Conservation (phyloP, 2,888 invertebrate genomes). For the Scaptomyza parva region DNA sequence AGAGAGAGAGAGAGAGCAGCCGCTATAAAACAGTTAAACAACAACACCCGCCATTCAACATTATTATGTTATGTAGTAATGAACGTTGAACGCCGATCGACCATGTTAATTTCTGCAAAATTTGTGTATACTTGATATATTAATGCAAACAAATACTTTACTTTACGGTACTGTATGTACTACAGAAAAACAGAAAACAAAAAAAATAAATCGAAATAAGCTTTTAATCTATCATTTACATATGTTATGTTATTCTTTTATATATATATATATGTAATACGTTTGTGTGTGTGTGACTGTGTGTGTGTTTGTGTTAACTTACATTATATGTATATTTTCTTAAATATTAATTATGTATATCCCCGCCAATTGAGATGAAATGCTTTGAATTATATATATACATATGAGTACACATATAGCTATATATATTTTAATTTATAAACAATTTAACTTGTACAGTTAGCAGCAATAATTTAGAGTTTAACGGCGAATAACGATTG, state of each 20-base stretch:
- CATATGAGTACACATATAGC: not conserved
- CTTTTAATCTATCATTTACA: constrained; percentile 18
- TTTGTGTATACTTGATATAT: constrained; percentile 27
- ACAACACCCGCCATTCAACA: constrained; percentile 49
- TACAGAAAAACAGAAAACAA: not conserved
- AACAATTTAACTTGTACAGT: constrained; percentile 40
- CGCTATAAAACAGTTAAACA: constrained; percentile 14
- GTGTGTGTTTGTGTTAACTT: constrained; percentile 15
- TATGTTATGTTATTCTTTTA: constrained; percentile 23
- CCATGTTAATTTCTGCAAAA: constrained; percentile 23
- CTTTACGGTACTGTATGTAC: constrained; percentile 7
- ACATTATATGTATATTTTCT: constrained; percentile 5
- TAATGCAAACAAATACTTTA: not conserved
- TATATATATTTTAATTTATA: constrained; percentile 15
- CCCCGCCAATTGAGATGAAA: constrained; percentile 13
- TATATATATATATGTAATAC: constrained; percentile 1
- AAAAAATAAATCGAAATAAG: constrained; percentile 20
- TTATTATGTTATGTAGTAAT: constrained; percentile 29
- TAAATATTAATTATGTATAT: not conserved
- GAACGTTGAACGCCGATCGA: constrained; percentile 25
- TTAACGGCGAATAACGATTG: constrained; percentile 14
- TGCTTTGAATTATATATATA: constrained; percentile 15
- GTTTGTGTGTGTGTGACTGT: not conserved
- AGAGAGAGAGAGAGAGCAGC: not conserved
- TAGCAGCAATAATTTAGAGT: constrained; percentile 37